These are phyloP conservation scores for Mastacembelus armatus DNA, from an alignment of 2,797 vertebrate species.

Conservation along the genomic window DNA sequence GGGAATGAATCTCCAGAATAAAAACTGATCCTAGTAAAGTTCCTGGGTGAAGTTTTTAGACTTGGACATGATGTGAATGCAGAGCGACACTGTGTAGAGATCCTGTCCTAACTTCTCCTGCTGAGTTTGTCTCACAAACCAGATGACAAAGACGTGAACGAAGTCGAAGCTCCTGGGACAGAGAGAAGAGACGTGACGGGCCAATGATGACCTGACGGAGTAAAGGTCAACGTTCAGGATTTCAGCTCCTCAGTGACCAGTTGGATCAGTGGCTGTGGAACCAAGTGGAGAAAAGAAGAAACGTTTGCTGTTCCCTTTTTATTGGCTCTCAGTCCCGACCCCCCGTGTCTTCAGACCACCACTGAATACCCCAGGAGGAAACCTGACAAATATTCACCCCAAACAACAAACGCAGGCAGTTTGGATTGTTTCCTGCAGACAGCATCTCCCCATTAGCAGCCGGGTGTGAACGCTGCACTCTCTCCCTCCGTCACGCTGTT, in stretches of 20 bases:
- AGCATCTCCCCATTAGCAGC: constrained; percentile 32
- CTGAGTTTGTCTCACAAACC: neutral
- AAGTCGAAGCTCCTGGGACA: neutral
- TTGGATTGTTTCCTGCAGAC: constrained; percentile 27
- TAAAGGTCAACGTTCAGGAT: no score
- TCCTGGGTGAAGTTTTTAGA: no score
- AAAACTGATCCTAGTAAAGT: no score
- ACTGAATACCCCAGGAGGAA: neutral
- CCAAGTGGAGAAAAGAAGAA: no score
- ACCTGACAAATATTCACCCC: constrained; percentile 11
- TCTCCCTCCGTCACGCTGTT: constrained; percentile 9
- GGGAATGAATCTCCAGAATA: neutral
- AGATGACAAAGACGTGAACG: neutral
- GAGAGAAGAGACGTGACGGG: no score
- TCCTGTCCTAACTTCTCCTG: neutral
- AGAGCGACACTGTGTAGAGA: neutral
- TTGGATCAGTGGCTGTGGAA: no score
- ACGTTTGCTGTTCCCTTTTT: no score
- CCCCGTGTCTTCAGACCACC: neutral
- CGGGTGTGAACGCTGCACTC: constrained; percentile 26
- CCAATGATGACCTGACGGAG: no score
- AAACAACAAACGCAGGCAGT: neutral
- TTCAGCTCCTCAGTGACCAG: no score
- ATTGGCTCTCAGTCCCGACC: no score
- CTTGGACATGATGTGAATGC: no score